phyloP scores from a whole-genome alignment of 2,113 vertebrate species.

The Sturnus vulgaris region DNA sequence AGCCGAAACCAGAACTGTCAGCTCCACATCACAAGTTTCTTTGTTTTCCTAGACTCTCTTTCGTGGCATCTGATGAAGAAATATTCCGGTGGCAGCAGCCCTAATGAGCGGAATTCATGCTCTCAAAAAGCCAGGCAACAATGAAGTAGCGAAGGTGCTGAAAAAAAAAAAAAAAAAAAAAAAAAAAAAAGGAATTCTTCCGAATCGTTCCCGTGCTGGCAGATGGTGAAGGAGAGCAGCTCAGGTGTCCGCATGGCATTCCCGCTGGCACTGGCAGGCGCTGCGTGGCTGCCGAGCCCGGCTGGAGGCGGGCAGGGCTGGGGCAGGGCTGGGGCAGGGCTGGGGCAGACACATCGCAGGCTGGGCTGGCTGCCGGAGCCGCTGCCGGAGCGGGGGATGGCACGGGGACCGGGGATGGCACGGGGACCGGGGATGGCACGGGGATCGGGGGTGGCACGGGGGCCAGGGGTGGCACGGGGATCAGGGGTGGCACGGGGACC shows the following conservation, averaged over 20 bases:
- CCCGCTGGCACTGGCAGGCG: not conserved
- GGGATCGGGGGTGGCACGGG: no score
- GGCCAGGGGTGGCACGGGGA: no score
- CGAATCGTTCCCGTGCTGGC: not conserved
- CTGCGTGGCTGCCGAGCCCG: no score
- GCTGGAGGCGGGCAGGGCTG: no score
- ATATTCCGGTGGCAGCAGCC: not conserved
- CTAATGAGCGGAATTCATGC: not conserved
- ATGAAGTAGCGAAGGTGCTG: not conserved
- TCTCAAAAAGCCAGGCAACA: conserved; percentile 25
- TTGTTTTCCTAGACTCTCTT: not conserved
- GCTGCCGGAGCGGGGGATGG: no score
- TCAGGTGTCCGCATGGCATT: not conserved
- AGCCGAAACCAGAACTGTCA: conserved; percentile 7
- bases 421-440: no score
- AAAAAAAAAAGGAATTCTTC: not conserved
- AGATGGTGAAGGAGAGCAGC: not conserved
- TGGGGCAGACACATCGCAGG: no score
- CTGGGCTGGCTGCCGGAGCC: no score
- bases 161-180: not conserved
- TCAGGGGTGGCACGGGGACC: not conserved
- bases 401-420: no score
- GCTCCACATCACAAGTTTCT: conserved; percentile 54
- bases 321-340: no score
- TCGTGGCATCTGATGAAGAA: not conserved